Conservation (phyloP, 2,113 vertebrate species). For the Aegithalos caudatus region DNA sequence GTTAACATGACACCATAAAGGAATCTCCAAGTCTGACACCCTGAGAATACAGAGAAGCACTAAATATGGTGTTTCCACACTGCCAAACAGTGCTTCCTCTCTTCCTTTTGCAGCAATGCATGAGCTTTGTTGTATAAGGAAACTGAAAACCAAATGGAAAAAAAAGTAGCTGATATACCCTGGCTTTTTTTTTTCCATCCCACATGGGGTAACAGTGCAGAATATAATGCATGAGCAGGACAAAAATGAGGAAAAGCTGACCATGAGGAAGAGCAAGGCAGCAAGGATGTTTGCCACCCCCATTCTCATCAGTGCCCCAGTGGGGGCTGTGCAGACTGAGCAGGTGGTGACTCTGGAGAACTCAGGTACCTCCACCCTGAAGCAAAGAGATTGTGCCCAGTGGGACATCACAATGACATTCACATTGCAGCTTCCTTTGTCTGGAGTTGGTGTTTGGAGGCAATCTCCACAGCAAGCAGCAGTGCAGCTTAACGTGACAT, state of each 20-base stretch:
- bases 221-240: neutral
- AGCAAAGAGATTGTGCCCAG: neutral
- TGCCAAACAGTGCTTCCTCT: too few relatives aligned
- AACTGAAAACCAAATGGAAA: neutral
- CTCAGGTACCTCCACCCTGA: neutral
- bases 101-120: neutral
- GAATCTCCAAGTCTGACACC: neutral
- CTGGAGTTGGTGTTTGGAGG: neutral
- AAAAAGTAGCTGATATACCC: neutral
- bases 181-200: neutral
- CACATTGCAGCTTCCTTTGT: neutral
- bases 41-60: neutral
- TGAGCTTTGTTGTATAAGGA: neutral
- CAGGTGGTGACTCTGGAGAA: neutral
- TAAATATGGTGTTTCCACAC: too few relatives aligned
- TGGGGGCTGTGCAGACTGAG: neutral
- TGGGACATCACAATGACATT: neutral
- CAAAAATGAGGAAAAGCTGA: neutral
- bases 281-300: neutral
- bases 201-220: neutral
- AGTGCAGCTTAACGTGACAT: neutral
- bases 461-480: neutral
- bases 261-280: neutral
- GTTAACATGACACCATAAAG: neutral
- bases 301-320: neutral